Conservation (phyloP, 2,797 vertebrate species). For the Babyrousa celebensis region DNA sequence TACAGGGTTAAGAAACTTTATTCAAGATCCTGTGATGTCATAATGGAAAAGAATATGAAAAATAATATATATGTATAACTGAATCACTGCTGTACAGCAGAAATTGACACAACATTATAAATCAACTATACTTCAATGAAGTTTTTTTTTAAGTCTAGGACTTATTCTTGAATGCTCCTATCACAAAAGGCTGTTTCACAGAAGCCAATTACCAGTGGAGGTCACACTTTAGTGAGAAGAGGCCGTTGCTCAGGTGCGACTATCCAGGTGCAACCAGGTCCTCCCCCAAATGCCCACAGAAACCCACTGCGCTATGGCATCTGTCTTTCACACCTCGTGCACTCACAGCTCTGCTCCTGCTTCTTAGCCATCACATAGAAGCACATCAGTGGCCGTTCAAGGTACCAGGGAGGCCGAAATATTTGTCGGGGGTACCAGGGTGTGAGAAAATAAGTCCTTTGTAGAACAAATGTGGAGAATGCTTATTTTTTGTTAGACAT, state of each 20-base stretch:
- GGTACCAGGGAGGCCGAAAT: neutral
- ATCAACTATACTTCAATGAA: no score
- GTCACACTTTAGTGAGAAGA: neutral
- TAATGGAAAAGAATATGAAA: no score
- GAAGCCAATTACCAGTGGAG: neutral
- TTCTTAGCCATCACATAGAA: neutral
- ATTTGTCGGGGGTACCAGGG: constrained; percentile 41
- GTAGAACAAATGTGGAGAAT: neutral
- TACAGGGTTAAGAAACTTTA: no score
- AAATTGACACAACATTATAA: no score
- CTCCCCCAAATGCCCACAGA: neutral
- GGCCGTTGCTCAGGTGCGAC: no score
- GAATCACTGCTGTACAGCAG: no score
- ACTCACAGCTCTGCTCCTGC: neutral
- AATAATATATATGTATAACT: no score
- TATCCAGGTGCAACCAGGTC: neutral
- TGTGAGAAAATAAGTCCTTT: neutral
- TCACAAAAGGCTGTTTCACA: neutral
- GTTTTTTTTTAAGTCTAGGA: no score
- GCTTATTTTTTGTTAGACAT: constrained; percentile 36
- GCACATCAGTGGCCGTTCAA: neutral
- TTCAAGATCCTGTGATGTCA: no score
- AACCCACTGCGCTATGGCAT: neutral
- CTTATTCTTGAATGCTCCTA: neutral
- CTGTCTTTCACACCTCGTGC: neutral